Base-by-base conservation (phyloP, 2,888 invertebrate species). In the Notodonta ziczac region DNA sequence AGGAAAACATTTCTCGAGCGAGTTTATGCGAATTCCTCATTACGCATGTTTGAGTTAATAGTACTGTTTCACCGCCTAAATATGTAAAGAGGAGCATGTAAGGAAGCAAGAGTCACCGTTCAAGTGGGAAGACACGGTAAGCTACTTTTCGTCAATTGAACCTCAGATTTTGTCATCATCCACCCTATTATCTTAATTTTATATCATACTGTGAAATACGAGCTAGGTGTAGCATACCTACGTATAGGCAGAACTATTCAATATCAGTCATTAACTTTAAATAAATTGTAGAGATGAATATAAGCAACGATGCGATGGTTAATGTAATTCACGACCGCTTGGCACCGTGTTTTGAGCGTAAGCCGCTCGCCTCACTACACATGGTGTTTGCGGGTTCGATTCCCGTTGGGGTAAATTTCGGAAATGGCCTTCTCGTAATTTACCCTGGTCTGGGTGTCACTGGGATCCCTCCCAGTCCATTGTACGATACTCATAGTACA, bases 1-100 rank as follows among this genome's bases (percentile, higher is more conserved):
- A 62, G 60, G 61, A 61, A 54, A 65, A 70, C 52, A 58, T 63
- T 58, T 61, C 60, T 57, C 51, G 62, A 57, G 39, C 44, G 48
- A 56, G 61, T 74, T 73, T 73, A 76, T 74, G 76, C 68, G 76
- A 82, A 82, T 76, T 63, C 32, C 56, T 65, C 66, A 76, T 72
- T 74, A 73, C 56, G 48, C 65, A 68, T 73, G 65, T 66, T 66
- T 63, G 62, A 62, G 63, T 68, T 64, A 66, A 63, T 56, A 53
- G 56, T 51, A 44, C 13, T 44, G 44, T 56, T 58, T 57, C 57
- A 61, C 24, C 44, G 54, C 32, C 50, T 56, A 57, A 61, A 61
- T 61, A 58, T 55, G 52, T 44, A 56, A 56, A 56, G 56, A 13
- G 13, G 24, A 44, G 44, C 44, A 24, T 12, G 16, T n/a, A 2